Percentiles rank a stretch among this genome's conserved stretches.
Evolutionary conservation across 2,113 vertebrate genomes (phyloP).

Genomic region (Pandion haliaetus): DNA sequence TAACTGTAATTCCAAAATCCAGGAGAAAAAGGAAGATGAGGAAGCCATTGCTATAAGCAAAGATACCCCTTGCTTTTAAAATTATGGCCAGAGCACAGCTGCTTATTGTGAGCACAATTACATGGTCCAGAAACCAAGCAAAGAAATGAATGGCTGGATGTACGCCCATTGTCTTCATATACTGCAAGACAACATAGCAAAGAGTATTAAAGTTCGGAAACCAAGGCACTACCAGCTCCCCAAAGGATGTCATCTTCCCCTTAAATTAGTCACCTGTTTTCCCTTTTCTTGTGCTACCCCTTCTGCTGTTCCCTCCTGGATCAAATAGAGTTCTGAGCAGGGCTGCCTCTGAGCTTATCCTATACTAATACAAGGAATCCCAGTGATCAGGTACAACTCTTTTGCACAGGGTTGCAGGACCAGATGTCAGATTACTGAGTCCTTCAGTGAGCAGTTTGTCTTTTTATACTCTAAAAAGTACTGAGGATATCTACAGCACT

Average conservation of each 20-base stretch:
- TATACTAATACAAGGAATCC: background rate
- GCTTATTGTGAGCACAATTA: conserved; percentile 30
- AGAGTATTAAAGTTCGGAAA: background rate
- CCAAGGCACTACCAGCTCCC: background rate
- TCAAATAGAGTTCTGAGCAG: rapidly evolving
- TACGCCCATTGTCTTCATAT: conserved; percentile 75
- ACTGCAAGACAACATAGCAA: conserved; percentile 41
- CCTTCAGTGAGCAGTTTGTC: background rate
- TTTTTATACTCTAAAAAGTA: background rate
- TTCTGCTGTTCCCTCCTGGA: background rate
- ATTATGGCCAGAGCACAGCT: conserved; percentile 60
- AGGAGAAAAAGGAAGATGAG: conserved; percentile 73
- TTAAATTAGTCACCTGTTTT: background rate
- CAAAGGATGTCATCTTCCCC: background rate
- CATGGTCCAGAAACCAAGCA: conserved; percentile 78
- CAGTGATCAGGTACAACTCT: background rate
- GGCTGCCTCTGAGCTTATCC: background rate
- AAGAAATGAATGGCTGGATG: conserved; percentile 60
- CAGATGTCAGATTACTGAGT: background rate
- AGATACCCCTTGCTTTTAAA: conserved; percentile 71
- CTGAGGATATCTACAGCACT: background rate
- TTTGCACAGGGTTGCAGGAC: background rate
- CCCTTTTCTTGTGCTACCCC: background rate
- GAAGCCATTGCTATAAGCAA: conserved; percentile 58
- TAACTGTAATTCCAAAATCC: conserved; percentile 68